Evolutionary conservation across 2,797 vertebrate genomes (phyloP).

Genomic region (Manis javanica): DNA sequence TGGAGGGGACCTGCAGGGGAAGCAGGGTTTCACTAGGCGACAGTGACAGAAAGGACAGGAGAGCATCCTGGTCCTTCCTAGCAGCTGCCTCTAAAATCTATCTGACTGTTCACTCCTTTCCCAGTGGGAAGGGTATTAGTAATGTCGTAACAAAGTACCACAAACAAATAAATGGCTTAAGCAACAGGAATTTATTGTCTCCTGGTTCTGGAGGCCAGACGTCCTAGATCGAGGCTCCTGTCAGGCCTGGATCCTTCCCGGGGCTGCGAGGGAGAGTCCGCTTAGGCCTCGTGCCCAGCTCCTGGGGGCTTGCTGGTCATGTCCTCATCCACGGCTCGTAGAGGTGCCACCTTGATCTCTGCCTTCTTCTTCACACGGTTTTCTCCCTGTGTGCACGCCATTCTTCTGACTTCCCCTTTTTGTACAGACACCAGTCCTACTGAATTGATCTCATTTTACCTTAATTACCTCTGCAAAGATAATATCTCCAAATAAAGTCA

Average conservation of each 20-base stretch:
- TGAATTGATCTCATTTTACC: neutral
- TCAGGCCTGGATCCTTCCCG: neutral
- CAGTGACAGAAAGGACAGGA: neutral
- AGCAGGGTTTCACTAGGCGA: neutral
- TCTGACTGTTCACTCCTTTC: neutral
- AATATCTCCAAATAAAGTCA: neutral
- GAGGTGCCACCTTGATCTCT: neutral
- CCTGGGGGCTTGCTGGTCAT: neutral
- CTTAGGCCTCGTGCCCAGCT: neutral
- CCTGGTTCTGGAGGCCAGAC: neutral
- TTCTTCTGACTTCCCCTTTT: neutral
- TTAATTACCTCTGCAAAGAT: neutral
- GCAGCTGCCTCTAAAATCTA: neutral
- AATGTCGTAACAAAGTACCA: neutral
- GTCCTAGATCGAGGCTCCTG: neutral
- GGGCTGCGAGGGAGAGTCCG: neutral
- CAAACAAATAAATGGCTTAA: neutral
- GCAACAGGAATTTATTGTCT: neutral
- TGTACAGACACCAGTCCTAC: neutral
- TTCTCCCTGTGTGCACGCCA: neutral
- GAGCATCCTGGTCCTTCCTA: neutral
- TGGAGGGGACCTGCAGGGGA: neutral
- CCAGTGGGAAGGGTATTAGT: neutral
- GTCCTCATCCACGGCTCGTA: neutral
- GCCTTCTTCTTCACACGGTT: neutral